Conservation (phyloP, 1,140 invertebrate genomes). For the Lordiphosa clarofinis region DNA sequence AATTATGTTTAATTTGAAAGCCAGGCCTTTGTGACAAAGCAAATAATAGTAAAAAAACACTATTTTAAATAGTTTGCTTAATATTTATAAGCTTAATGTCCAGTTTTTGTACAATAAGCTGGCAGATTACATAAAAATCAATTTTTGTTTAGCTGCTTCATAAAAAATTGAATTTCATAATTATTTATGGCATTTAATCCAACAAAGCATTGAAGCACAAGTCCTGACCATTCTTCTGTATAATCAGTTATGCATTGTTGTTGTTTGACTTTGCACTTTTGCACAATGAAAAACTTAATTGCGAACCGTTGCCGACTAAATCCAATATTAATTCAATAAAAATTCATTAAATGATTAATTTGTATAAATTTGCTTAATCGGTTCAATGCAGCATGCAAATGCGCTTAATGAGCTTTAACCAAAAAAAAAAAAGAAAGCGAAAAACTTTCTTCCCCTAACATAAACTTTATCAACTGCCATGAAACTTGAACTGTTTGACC, state of each 20-base stretch:
- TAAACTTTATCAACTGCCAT: constrained; percentile 38
- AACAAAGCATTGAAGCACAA: constrained; percentile 47
- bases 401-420: constrained; percentile 59
- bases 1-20: constrained; percentile 32
- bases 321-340: constrained; percentile 70
- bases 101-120: too few species aligned
- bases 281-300: constrained; percentile 20
- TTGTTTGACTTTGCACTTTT: constrained; percentile 48
- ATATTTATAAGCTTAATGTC: too few species aligned
- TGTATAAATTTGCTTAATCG: constrained; percentile 55
- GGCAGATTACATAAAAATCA: background rate
- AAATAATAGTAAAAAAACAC: too few species aligned
- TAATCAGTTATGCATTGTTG: constrained; percentile 49
- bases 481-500: constrained; percentile 9
- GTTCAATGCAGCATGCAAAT: constrained; percentile 36
- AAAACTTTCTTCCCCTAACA: constrained; percentile 14
- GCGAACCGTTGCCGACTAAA: constrained; percentile 28
- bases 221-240: constrained; percentile 10
- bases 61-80: too few species aligned
- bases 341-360: constrained; percentile 63
- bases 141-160: too few species aligned
- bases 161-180: too few species aligned
- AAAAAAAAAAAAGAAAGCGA: constrained; percentile 30
- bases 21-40: background rate
- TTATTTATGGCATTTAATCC: constrained; percentile 64